Conservation (phyloP, 2,113 vertebrate species). For the Amphiprion percula region DNA sequence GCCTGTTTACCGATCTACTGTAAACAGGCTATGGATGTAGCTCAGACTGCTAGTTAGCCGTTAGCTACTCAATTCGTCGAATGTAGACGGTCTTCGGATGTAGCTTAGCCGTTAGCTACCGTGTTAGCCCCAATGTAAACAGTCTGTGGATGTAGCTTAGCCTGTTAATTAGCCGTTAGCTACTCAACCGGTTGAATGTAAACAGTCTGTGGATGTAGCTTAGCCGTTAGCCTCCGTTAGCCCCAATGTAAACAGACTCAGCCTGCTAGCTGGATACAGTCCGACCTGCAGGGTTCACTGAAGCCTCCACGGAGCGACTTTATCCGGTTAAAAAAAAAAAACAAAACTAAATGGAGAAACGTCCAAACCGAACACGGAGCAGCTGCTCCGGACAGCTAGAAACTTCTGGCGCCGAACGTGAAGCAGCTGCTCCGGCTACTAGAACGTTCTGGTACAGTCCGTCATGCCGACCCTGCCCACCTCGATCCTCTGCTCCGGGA, state of each 20-base stretch:
- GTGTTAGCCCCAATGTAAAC: neutral
- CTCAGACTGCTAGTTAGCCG: neutral
- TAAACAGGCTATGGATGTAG: no score
- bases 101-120: constrained; percentile 16
- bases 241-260: neutral
- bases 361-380: accelerated
- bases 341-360: neutral
- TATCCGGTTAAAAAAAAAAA: neutral
- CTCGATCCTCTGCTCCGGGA: neutral
- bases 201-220: no score
- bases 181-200: no score
- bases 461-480: neutral
- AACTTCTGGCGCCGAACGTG: constrained; percentile 16
- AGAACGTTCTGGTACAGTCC: constrained; percentile 42
- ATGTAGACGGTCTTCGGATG: neutral
- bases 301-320: no score
- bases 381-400: neutral
- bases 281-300: no score
- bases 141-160: neutral
- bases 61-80: neutral
- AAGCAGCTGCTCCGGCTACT: accelerated
- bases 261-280: neutral
- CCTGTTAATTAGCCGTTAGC: neutral
- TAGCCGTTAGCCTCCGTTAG: neutral
- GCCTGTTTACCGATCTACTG: no score